A percentile compares a stretch with the other conserved stretches of the same genome.
Evolutionary conservation across 2,797 vertebrate genomes (phyloP).

Genomic region (Chaetodon trifasciatus): DNA sequence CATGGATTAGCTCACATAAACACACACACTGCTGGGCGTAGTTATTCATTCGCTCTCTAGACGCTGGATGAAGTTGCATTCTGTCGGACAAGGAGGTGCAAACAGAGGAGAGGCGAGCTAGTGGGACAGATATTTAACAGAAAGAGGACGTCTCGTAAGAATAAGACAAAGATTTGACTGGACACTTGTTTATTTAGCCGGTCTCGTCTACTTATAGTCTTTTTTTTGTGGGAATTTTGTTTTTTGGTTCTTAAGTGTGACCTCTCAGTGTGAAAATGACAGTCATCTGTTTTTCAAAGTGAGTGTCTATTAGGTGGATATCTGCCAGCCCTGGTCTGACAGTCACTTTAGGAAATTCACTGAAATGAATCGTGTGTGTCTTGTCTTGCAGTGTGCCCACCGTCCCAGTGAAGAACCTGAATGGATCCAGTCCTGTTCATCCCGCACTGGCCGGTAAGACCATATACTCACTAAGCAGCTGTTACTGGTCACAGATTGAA

Average conservation of each 20-base stretch:
- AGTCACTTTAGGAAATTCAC: not conserved
- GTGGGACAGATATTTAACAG: not conserved
- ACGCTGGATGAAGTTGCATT: not conserved
- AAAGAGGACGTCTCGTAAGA: not conserved
- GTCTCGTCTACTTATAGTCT: not conserved
- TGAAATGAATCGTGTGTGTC: not conserved
- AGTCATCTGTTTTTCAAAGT: slow-evolving; percentile 71
- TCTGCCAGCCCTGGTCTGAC: not conserved
- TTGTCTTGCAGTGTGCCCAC: slow-evolving; percentile 90
- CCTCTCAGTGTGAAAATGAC: slow-evolving; percentile 65
- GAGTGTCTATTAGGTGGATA: slow-evolving; percentile 40
- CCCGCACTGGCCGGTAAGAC: slow-evolving; percentile 94
- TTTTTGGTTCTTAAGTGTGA: not conserved
- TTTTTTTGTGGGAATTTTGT: not conserved
- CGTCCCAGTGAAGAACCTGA: slow-evolving; percentile 96
- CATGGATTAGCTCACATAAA: slow-evolving; percentile 69
- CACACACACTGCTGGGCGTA: not conserved
- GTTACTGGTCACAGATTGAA: not conserved
- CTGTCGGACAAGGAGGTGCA: not conserved
- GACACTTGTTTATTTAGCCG: not conserved
- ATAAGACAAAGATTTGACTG: not conserved
- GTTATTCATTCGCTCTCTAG: not conserved
- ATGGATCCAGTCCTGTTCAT: slow-evolving; percentile 92
- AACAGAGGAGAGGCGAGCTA: not conserved
- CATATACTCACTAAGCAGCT: not conserved